Evolutionary conservation across 2,888 invertebrate species (phyloP).

Genomic region (Protophormia terraenovae): DNA sequence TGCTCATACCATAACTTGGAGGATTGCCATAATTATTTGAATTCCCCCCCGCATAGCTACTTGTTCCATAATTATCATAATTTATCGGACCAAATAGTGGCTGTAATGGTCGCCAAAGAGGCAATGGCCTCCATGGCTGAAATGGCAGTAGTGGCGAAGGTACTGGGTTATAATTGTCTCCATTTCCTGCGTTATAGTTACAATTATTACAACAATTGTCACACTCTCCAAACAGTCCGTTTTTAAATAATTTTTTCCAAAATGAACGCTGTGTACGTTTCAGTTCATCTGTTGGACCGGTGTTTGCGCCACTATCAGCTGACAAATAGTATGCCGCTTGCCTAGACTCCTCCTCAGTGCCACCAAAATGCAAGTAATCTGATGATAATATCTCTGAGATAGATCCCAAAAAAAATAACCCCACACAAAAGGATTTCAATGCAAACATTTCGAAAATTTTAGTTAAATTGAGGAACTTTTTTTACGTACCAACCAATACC

Average conservation of each 20-base stretch:
- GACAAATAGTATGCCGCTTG: slow-evolving; percentile 58
- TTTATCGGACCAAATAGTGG: slow-evolving; percentile 35
- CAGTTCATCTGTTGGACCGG: slow-evolving; percentile 55
- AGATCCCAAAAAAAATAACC: not conserved
- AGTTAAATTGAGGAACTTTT: not conserved
- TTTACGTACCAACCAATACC: not conserved
- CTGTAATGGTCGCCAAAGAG: slow-evolving; percentile 26
- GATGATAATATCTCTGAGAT: not conserved
- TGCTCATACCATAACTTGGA: not conserved
- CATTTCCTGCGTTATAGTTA: slow-evolving; percentile 31
- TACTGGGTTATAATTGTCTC: not conserved
- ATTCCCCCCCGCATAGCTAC: not conserved
- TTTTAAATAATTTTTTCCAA: slow-evolving; percentile 59
- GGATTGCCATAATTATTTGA: slow-evolving; percentile 15
- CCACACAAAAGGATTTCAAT: not conserved
- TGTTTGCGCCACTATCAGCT: slow-evolving; percentile 45
- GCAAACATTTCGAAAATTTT: not conserved
- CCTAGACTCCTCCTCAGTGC: slow-evolving; percentile 23
- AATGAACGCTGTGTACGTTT: slow-evolving; percentile 63
- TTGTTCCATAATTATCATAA: slow-evolving; percentile 4
- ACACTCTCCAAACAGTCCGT: slow-evolving; percentile 26
- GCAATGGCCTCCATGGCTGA: slow-evolving; percentile 27
- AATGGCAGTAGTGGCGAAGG: not conserved
- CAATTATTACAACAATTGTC: slow-evolving; percentile 36
- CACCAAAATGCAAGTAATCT: slow-evolving; percentile 61